Evolutionary conservation across 2,797 vertebrate genomes (phyloP), one percentile per base, ranked within the genome.

Genomic region (Siniperca obscura): DNA sequence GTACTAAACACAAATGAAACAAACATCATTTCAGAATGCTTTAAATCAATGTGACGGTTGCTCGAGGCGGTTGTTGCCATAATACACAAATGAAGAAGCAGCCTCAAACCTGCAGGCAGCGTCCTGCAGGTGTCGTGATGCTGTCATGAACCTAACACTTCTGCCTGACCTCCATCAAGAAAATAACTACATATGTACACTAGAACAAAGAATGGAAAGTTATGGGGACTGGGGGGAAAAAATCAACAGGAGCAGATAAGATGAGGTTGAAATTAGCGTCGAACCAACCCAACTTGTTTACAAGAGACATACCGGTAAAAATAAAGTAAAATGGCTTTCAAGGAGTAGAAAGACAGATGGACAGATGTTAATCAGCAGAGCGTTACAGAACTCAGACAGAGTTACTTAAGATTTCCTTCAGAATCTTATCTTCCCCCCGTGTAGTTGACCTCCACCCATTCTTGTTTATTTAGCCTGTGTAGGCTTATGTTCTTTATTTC

Each of bases 401-500:
- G 60, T 74, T 40, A 40, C 34, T 52, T 44, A 17, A 34, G 52
- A 40, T 65, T 52, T 30, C n/a, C 60, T 65, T 70, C 16, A 21
- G 42, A 42, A 42, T 70, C 16, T 25, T 25, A n/a, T 10, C 44
- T 19, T 14, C 11, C 25, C 22, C 38, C 40, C 25, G 27, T 25
- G 50, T 17, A 9, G 53, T 4, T 8, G 12, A 14, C 6, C 21
- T 46, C 57, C 30, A 59, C 59, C 62, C 9, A 9, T 42, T 4
- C 38, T 17, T 52, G 40, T 36, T 44, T 52, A 36, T 65, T 53
- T 30, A 44, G 38, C 19, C 19, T 52, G 1, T 27, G 34, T 30
- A 3, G n/a, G 7, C 25, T 14, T 14, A 61, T n/a, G 52, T 52
- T 7, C 8, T 65, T 36, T 0, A 9, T 55, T 53, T 48, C 34